Percentiles rank a stretch among this genome's conserved stretches.
Conservation (phyloP, 2,888 invertebrate species). For the Neoaliturus tenellus region DNA sequence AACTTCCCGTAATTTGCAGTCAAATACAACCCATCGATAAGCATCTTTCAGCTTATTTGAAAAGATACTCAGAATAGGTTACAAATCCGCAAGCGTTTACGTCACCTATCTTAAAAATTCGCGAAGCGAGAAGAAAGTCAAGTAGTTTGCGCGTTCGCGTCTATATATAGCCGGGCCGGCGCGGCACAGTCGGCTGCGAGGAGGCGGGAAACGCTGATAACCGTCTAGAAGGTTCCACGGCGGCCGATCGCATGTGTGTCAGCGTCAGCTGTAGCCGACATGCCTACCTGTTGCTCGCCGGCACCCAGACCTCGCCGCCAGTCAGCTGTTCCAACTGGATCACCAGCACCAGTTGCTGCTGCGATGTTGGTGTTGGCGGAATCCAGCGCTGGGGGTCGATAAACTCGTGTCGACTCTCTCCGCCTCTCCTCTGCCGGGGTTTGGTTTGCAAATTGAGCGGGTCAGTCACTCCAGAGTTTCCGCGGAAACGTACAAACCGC, state of each 20-base stretch:
- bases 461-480: not conserved
- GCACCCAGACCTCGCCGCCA: not conserved
- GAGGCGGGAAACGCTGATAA: conserved; percentile 1
- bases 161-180: conserved; percentile 6
- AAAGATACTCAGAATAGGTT: too few species aligned
- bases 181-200: not conserved
- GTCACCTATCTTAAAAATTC: not conserved
- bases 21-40: too few species aligned
- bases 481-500: not conserved
- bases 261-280: not conserved
- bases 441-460: not conserved
- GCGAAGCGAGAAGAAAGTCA: not conserved
- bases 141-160: not conserved
- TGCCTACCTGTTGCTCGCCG: not conserved
- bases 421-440: not conserved
- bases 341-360: too few species aligned
- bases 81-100: not conserved
- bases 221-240: conserved; percentile 22
- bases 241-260: not conserved
- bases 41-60: too few species aligned
- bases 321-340: not conserved
- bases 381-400: not conserved
- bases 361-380: too few species aligned
- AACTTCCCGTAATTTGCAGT: too few species aligned
- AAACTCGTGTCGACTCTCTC: conserved; percentile 2